A percentile compares a stretch with the other conserved stretches of the same genome.
Conservation (phyloP, 2,113 vertebrate species). For the Fregetta grallaria region DNA sequence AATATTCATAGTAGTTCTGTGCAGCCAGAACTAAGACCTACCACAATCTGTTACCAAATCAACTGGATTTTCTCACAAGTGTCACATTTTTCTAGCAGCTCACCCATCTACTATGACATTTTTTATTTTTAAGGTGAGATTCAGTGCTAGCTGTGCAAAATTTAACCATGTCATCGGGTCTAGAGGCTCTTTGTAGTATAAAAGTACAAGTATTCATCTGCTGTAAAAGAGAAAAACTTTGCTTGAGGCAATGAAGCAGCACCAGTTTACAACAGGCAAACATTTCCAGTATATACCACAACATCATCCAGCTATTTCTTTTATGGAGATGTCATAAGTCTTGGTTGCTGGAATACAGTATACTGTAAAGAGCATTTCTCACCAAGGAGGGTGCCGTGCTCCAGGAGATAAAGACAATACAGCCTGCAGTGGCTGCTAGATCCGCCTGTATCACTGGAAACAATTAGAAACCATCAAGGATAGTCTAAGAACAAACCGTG, state of each 20-base stretch:
- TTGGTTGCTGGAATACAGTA: neutral
- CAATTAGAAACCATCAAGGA: neutral
- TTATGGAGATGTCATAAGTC: neutral
- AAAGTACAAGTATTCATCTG: neutral
- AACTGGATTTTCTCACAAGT: neutral
- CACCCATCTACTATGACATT: neutral
- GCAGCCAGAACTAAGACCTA: neutral
- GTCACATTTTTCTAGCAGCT: neutral
- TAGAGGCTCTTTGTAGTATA: neutral
- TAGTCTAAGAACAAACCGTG: neutral
- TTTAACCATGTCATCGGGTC: fast-evolving
- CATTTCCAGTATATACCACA: neutral
- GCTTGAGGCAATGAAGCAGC: neutral
- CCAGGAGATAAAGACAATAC: neutral
- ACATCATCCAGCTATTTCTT: neutral
- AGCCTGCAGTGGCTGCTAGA: neutral
- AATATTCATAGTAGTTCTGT: neutral
- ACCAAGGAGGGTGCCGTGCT: neutral
- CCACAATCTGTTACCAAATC: neutral
- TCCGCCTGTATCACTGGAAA: neutral
- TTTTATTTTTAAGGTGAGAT: neutral
- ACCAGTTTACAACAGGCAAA: neutral
- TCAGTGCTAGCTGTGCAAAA: neutral
- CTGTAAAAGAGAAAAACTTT: neutral
- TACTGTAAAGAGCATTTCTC: neutral